A percentile compares a stretch with the other conserved stretches of the same genome.
Conservation (phyloP, 2,797 vertebrate species). For the Enteromius thamalakanensis region DNA sequence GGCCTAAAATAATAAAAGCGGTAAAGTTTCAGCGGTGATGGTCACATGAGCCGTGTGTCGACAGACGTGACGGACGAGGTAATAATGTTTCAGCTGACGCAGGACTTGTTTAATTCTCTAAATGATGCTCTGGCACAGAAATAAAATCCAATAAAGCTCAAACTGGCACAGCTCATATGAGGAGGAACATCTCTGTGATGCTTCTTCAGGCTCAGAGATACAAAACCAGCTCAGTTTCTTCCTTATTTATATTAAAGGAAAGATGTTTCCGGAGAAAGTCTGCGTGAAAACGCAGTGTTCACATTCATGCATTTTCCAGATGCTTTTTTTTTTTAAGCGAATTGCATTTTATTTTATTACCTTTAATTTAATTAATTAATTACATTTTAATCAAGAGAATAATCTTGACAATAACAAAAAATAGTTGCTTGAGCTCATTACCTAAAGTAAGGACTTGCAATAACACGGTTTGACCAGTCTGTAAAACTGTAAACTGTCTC, state of each 20-base stretch:
- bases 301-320: neutral
- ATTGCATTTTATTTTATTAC: neutral
- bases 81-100: constrained; percentile 5
- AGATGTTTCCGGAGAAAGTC: neutral
- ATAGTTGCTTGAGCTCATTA: neutral
- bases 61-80: neutral
- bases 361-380: too few relatives aligned
- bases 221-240: neutral
- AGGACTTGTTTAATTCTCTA: constrained; percentile 9
- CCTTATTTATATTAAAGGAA: neutral
- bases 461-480: neutral
- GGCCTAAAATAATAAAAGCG: neutral
- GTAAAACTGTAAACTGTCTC: too few relatives aligned
- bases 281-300: neutral
- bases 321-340: neutral
- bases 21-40: neutral
- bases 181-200: neutral
- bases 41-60: neutral
- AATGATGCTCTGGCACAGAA: constrained; percentile 19
- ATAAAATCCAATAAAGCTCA: neutral
- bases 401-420: neutral
- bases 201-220: neutral
- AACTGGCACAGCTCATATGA: neutral
- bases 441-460: neutral
- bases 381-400: too few relatives aligned